Conservation (phyloP, 2,797 vertebrate genomes). For the Gastrophryne carolinensis region DNA sequence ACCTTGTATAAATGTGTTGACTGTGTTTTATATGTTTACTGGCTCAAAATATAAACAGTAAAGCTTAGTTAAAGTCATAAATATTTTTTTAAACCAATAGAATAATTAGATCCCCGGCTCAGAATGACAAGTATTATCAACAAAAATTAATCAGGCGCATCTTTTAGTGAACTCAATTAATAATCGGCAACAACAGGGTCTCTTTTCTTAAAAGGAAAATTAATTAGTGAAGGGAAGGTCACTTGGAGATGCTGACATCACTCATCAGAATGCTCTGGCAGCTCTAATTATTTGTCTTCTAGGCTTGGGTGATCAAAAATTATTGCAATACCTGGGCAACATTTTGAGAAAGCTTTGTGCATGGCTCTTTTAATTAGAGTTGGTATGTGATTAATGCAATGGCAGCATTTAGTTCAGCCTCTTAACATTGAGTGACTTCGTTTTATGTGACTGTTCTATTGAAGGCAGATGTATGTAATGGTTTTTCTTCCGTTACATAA, state of each 20-base stretch:
- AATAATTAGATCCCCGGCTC: constrained; percentile 93
- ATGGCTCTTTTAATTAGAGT: constrained; percentile 99
- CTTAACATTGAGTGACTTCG: constrained; percentile 98
- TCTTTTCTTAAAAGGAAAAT: constrained; percentile 99
- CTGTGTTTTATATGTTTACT: constrained; percentile 19
- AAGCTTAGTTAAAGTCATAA: constrained; percentile 95
- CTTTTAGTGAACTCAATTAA: constrained; percentile 99
- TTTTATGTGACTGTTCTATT: constrained; percentile 89
- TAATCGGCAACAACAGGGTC: constrained; percentile 99
- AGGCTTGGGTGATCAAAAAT: constrained; percentile 99
- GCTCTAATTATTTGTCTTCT: constrained; percentile 99
- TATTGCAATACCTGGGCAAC: constrained; percentile 99
- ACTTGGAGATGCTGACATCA: constrained; percentile 99
- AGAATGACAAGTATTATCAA: constrained; percentile 99
- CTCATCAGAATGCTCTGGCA: constrained; percentile 99
- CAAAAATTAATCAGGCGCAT: constrained; percentile 99
- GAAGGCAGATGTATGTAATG: constrained; percentile 80
- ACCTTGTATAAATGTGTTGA: constrained; percentile 12
- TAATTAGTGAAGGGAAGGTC: constrained; percentile 99
- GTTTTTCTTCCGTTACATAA: constrained; percentile 60
- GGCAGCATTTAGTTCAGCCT: constrained; percentile 93
- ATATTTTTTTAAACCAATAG: constrained; percentile 93
- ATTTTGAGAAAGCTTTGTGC: constrained; percentile 98
- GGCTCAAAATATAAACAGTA: constrained; percentile 75
- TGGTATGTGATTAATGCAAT: constrained; percentile 99